Percentiles rank a stretch among this genome's conserved stretches.
phyloP scores from a whole-genome alignment of 2,888 invertebrate genomes.

The Molorchus minor region DNA sequence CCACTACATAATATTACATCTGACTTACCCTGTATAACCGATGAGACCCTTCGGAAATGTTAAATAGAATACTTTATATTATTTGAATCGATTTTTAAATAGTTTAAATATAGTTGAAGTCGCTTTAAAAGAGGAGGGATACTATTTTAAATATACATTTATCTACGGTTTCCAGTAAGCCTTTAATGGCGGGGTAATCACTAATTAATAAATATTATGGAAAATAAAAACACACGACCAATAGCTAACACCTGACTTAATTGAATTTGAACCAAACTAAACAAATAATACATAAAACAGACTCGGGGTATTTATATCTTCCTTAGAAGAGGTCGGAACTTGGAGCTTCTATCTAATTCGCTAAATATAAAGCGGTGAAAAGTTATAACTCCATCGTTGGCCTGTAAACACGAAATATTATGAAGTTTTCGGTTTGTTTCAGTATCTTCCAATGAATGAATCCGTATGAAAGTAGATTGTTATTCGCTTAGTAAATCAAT shows the following conservation, averaged over 20 bases:
- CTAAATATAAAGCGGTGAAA: conserved; percentile 56
- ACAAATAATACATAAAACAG: conserved; percentile 52
- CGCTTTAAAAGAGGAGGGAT: no score
- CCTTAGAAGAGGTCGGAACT: conserved; percentile 55
- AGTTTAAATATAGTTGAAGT: no score
- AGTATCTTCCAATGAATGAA: conserved; percentile 37
- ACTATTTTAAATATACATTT: no score
- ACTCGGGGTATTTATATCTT: conserved; percentile 53
- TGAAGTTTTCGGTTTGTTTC: conserved; percentile 42
- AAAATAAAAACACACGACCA: neutral
- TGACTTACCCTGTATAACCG: no score
- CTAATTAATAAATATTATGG: neutral
- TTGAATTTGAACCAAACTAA: conserved; percentile 52
- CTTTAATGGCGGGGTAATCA: no score
- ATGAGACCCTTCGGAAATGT: no score
- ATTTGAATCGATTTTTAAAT: no score
- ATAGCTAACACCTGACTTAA: conserved; percentile 46
- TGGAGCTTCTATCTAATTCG: conserved; percentile 49
- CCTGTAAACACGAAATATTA: conserved; percentile 53
- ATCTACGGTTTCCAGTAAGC: no score
- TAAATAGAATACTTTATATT: no score
- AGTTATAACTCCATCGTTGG: conserved; percentile 48
- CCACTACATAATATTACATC: no score
- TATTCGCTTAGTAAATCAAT: conserved; percentile 27
- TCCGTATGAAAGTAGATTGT: conserved; percentile 39